Base-by-base conservation (phyloP, 2,888 invertebrate species). In the Perdita meconis region DNA sequence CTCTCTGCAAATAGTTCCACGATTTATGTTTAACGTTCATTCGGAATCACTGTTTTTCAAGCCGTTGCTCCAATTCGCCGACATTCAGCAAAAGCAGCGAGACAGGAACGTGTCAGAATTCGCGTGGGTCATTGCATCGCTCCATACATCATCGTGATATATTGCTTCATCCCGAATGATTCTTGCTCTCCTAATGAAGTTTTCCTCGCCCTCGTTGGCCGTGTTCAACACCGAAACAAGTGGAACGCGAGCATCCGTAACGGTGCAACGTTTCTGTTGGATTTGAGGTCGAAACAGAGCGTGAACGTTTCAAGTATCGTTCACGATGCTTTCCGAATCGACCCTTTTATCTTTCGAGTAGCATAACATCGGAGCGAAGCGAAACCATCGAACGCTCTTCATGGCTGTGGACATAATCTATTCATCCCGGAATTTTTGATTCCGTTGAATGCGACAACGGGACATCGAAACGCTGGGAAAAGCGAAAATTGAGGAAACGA, bases 401-500 rank as follows among this genome's bases (percentile, higher is more conserved):
- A n/a, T n/a, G n/a, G n/a, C n/a, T n/a, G n/a, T n/a, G n/a, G n/a
- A n/a, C n/a, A n/a, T n/a, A n/a, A n/a, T n/a, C n/a, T n/a, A n/a
- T n/a, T n/a, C n/a, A n/a, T n/a, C n/a, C n/a, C n/a, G n/a, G n/a
- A n/a, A n/a, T n/a, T n/a, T n/a, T n/a, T n/a, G n/a, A n/a, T n/a
- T n/a, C n/a, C 30, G 6, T 6, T 30, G 6, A 30, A 30, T 30
- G 75, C 70, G 50, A 42, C 61, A 66, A 78, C 71, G 71, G 67
- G 57, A 76, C 71, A 76, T 67, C 71, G 60, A n/a, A n/a, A n/a
- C n/a, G n/a, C n/a, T n/a, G n/a, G 71, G 64, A 55, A 64, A 47
- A 26, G 47, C 53, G 55, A 24, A 67, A 53, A 76, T 71, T 42
- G 40, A 40, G 40, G 55, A 78, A 76, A 76, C 59, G 76, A 76